Evolutionary conservation across 2,797 vertebrate species (phyloP).

Genomic region (Cuniculus paca): DNA sequence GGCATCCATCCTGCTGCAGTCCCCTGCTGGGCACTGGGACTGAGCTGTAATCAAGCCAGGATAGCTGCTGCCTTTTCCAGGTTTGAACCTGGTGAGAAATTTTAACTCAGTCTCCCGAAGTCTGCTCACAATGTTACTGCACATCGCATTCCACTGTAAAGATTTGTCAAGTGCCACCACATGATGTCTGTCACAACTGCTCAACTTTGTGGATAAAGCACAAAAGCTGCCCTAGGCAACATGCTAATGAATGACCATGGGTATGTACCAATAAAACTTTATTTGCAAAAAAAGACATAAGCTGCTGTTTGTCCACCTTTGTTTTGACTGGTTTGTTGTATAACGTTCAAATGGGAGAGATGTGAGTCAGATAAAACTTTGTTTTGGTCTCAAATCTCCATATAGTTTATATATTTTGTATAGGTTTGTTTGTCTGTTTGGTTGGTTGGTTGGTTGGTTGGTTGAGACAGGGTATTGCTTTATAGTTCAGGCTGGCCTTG

Average conservation of each 20-base stretch:
- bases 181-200: not conserved
- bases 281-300: not conserved
- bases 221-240: not conserved
- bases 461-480: not conserved
- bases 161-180: not conserved
- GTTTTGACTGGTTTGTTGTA: not conserved
- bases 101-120: not conserved
- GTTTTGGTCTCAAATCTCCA: not conserved
- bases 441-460: not conserved
- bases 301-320: not conserved
- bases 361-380: not conserved
- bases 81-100: not conserved
- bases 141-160: not conserved
- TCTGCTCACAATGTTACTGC: not conserved
- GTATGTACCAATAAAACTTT: constrained; percentile 10
- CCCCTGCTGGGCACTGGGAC: not conserved
- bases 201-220: not conserved
- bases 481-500: not conserved
- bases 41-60: not conserved
- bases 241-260: not conserved
- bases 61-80: not conserved
- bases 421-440: not conserved
- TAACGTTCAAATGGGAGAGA: not conserved
- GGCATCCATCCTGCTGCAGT: not conserved
- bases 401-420: not conserved